Evolutionary conservation across 2,113 vertebrate species (phyloP), one percentile per base, ranked within the genome.

Genomic region (Cephalopterus ornatus): DNA sequence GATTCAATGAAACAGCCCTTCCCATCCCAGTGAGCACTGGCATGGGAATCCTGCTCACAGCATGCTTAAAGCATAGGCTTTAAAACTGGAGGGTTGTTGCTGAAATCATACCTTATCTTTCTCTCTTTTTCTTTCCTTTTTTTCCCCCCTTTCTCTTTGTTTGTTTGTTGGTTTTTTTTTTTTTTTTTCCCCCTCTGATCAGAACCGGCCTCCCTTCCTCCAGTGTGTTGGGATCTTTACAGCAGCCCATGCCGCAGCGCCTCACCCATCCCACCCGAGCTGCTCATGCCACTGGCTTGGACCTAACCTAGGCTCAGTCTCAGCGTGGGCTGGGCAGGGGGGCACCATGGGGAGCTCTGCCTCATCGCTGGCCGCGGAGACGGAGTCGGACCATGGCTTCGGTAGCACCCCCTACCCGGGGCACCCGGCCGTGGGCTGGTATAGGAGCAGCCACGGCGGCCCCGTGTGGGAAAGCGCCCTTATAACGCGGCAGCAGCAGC

Each of bases 271-370:
- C 94, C 86, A 58, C 92, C 93, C 92, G 33, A 93, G 41, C 96
- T 15, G 35, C 97, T 76, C 32, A 73, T 70, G 92, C 97, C 97
- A 3, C 95, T 91, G 86, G 71, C 92, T 71, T 66, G 93, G 97
- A 97, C 95, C 97, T 98, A 97, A 98, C 97, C 97, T 96, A 97
- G 98, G 97, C 95, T 90, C 65, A 95, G 84, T 87, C 85, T 95
- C 97, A 12, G 91, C 82, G 66, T 91, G 73, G 97, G 95, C 96
- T 52, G 70, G 97, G 88, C 68, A 88, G 96, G 87, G 96, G 96
- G 97, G 89, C 97, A 79, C 97, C 97, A 99, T 99, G 99, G 99
- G 99, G 97, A 99, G 99, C 97, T 99, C 99, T 42, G 99, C 99
- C 93, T 99, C 99, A 47, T 99, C 99, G 81, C 98, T 99, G 97